Base-by-base conservation (phyloP, 2,888 invertebrate genomes). In the Dasypolia templi region DNA sequence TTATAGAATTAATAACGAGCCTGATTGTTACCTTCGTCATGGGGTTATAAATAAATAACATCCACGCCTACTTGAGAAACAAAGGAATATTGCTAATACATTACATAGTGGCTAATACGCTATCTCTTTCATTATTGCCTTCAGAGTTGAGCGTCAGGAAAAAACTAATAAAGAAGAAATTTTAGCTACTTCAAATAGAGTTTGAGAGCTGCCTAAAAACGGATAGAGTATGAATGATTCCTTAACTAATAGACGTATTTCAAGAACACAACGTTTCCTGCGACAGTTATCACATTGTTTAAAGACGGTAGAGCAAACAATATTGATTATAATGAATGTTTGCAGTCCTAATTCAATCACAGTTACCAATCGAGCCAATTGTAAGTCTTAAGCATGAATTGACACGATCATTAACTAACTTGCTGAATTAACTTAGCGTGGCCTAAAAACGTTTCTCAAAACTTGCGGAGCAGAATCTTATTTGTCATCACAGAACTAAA, bases 321-420 rank as follows among this genome's bases (percentile, higher is more conserved):
- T 80, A 86, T 80, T 83, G 86, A 87, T 86, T 87, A 83, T 89
- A 89, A 89, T 89, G 82, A 84, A 87, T 88, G 90, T 88, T 88
- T 88, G 89, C 82, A 83, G 82, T 80, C 87, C 86, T 91, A 92
- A 92, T 91, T 91, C 86, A 90, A 92, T 92, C 89, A 89, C 83
- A 81, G 86, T 79, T 68, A 80, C 86, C 90, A 91, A 92, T 92
- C 78, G 75, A 89, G 82, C 74, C 92, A 92, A 92, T 92, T 92
- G 92, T 85, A 81, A 62, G 75, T 53, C 77, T 84, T 71, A 75
- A 46, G 59, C 61, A 79, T 67, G 72, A 77, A 79, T 79, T 77
- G 77, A 78, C 76, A 68, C 76, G 69, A 74, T 70, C 72, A 72
- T 83, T 83, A 83, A 77, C 72, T 83, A 83, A 77, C 72, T 77